Evolutionary conservation across 2,113 vertebrate genomes (phyloP).

Genomic region (Bos taurus): ARS-UCD2.0 NC_037336.1:103788001-103788500

Average conservation of each 20-base stretch:
- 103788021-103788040: neutral
- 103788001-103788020: neutral
- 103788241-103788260: neutral
- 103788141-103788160: neutral
- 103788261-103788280: neutral
- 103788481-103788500: neutral
- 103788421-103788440: neutral
- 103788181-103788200: rapidly evolving
- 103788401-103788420: neutral
- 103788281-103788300: neutral
- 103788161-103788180: neutral
- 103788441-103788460: neutral
- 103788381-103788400: neutral
- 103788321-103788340: neutral
- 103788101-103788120: neutral
- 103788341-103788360: neutral
- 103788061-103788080: neutral
- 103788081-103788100: too few relatives aligned
- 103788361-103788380: neutral
- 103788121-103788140: neutral
- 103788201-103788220: neutral
- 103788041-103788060: neutral
- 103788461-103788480: neutral
- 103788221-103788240: neutral
- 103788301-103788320: neutral